Evolutionary conservation across 2,797 vertebrate species (phyloP).

Genomic region (Manis javanica): DNA sequence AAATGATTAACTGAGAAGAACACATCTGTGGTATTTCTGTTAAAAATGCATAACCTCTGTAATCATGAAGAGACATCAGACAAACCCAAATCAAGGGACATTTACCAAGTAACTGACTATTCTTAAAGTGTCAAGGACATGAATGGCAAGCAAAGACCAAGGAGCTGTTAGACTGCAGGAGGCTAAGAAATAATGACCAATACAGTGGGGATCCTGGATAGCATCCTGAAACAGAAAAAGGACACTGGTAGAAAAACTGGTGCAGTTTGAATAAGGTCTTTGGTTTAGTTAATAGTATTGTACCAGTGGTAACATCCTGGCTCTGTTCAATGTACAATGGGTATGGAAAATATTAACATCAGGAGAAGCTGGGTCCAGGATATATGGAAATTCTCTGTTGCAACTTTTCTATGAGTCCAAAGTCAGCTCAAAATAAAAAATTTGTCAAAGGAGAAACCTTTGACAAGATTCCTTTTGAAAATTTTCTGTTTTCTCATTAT

Average conservation of each 20-base stretch:
- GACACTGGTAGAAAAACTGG: background rate
- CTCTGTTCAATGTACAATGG: background rate
- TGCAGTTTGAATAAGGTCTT: background rate
- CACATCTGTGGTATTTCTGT: background rate
- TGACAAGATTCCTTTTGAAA: background rate
- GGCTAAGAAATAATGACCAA: background rate
- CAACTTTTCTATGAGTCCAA: constrained; percentile 51
- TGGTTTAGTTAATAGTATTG: background rate
- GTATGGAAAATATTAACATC: background rate
- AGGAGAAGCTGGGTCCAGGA: background rate
- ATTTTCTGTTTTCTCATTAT: background rate
- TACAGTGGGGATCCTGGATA: background rate
- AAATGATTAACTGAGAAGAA: background rate
- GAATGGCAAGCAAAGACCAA: background rate
- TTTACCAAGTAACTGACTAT: background rate
- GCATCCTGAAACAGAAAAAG: background rate
- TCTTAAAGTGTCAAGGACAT: background rate
- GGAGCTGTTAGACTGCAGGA: background rate
- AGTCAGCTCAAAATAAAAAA: constrained; percentile 44
- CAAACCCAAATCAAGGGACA: background rate
- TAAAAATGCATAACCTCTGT: background rate
- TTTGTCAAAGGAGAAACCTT: background rate
- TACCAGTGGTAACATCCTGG: background rate
- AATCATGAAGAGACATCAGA: background rate
- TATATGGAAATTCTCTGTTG: constrained; percentile 27